phyloP scores from a whole-genome alignment of 2,113 vertebrate genomes.

The Calidris pugnax region DNA sequence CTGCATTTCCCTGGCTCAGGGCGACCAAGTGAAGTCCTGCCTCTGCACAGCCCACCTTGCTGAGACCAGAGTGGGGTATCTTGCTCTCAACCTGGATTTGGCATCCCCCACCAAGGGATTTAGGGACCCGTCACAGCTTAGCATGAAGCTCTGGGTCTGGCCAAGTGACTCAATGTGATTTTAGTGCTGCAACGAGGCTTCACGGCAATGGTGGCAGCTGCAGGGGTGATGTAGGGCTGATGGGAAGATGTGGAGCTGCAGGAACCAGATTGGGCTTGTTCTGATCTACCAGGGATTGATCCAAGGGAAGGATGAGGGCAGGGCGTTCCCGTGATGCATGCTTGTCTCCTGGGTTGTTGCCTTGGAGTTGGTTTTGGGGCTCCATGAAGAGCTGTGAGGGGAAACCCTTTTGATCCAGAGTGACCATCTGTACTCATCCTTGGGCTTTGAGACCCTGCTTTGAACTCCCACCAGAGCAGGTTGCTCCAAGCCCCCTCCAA shows the following conservation, averaged over 20 bases:
- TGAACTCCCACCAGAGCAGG: neutral
- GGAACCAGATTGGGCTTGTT: neutral
- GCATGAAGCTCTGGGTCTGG: neutral
- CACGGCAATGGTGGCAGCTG: neutral
- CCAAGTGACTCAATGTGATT: neutral
- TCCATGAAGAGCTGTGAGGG: fast-evolving
- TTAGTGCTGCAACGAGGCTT: neutral
- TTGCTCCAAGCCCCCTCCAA: too few species aligned
- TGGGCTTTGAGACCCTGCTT: neutral
- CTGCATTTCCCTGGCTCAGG: neutral
- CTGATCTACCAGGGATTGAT: neutral
- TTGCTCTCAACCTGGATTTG: neutral
- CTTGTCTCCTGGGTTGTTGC: neutral
- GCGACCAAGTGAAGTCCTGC: neutral
- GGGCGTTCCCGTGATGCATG: fast-evolving
- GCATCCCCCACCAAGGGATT: neutral
- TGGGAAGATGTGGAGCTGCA: neutral
- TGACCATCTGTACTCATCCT: too few species aligned
- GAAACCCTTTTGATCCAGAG: neutral
- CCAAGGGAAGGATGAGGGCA: neutral
- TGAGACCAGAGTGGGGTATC: neutral
- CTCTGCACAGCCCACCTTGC: neutral
- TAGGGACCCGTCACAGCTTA: neutral
- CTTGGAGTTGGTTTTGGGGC: neutral
- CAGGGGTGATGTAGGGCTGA: neutral